Evolutionary conservation across 2,797 vertebrate species (phyloP), one percentile per base, ranked within the genome.

Genomic region (Gymnothorax reevesii): DNA sequence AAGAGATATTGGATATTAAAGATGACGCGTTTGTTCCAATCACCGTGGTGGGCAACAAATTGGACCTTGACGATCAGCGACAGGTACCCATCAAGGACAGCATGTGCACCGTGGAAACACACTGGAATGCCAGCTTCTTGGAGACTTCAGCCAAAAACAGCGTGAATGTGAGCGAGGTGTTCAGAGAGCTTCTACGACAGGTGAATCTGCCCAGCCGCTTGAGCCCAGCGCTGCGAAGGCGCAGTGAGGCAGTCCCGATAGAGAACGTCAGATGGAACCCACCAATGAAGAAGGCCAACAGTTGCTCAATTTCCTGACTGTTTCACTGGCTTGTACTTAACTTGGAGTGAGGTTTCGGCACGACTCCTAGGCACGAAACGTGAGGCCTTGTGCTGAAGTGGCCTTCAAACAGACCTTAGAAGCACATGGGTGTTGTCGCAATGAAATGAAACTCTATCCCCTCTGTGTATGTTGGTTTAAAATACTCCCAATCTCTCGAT

Each of bases 71-170:
- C 42, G 33, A 66, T 2, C 87, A 91, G 13, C 87, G 93, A 0
- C 93, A 92, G 71, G 91, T 90, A 22, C 83, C 69, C 59, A 87
- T 92, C 0, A 87, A 88, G 0, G 89, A 94, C 0, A 90, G 91
- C 86, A 92, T 94, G 87, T 89, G 90, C 77, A 90, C 86, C 0
- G 93, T 95, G 83, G 94, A 94, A 88, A 88, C 89, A 0, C 91
- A 95, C 86, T 95, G 95, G 95, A 89, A 87, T 12, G 89, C 92
- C 1, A 88, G 92, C 87, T 94, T 94, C 85, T 89, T 96, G 87
- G 93, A 95, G 90, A 91, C 95, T n/a, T 96, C 95, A 0, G 94
- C 95, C 83, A 92, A 91, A 88, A 90, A 87, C 1, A 91, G 94
- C 17, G 90, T 87, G 0, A 95, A 95, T 86, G 87, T 94, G 20